Conservation (phyloP, 2,888 invertebrate species). For the Lasioglossum oenotherae region DNA sequence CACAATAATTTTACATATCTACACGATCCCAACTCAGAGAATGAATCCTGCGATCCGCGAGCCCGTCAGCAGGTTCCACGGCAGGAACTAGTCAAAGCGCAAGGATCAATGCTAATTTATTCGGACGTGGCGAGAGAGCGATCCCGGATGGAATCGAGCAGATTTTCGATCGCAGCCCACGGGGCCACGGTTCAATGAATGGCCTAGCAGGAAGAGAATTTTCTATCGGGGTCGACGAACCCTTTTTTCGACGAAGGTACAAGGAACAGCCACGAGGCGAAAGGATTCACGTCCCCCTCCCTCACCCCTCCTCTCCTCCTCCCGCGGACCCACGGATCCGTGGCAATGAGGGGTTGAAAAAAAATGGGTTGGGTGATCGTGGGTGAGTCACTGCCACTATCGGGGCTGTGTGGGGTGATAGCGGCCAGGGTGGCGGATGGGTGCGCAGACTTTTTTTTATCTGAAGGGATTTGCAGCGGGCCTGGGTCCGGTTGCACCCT, state of each 20-base stretch:
- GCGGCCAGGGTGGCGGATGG: constrained; percentile 72
- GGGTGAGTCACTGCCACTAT: constrained; percentile 81
- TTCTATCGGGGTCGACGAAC: constrained; percentile 62
- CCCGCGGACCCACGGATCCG: constrained; percentile 69
- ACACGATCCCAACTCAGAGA: not conserved
- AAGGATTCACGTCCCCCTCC: constrained; percentile 71
- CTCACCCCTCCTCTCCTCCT: constrained; percentile 16
- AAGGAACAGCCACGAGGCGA: constrained; percentile 64
- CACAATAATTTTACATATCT: not conserved
- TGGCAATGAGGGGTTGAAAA: constrained; percentile 70
- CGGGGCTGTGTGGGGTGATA: constrained; percentile 76
- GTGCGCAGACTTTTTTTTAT: constrained; percentile 80
- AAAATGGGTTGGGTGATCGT: constrained; percentile 81
- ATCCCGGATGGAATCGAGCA: constrained; percentile 62
- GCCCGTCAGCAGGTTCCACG: not conserved
- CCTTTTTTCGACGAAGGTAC: constrained; percentile 71
- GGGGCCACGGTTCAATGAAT: constrained; percentile 7
- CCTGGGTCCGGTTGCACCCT: constrained; percentile 81
- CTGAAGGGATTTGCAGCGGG: constrained; percentile 81
- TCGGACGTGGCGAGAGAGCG: constrained; percentile 26
- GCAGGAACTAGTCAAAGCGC: not conserved
- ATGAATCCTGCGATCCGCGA: not conserved
- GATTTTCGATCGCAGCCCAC: constrained; percentile 47
- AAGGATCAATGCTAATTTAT: not conserved
- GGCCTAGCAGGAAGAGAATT: constrained; percentile 17